Conservation (phyloP, 92 coral and sea anemone species). For the Zoanthus sociatus region DNA sequence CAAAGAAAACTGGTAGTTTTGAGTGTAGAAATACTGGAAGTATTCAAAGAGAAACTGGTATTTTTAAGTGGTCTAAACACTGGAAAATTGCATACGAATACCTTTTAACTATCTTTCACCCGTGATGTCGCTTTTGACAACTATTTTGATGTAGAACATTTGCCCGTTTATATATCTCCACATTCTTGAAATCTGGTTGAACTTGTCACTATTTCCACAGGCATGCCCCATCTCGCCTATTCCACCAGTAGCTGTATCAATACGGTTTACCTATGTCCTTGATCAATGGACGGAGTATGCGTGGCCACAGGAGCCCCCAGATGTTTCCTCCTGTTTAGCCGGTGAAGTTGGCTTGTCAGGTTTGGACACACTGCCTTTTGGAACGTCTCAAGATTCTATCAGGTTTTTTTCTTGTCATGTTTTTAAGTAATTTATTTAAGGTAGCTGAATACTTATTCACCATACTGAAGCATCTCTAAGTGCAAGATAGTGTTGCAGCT, state of each 20-base stretch:
- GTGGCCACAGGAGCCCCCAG: conserved; percentile 99
- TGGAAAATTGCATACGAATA: no score
- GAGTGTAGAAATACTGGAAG: no score
- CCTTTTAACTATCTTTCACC: no score
- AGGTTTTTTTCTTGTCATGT: conserved; percentile 60
- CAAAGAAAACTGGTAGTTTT: no score
- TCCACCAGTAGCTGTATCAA: conserved; percentile 89
- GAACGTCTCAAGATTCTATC: conserved; percentile 92
- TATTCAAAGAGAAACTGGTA: no score
- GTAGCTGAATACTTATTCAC: background rate
- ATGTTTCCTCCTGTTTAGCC: conserved; percentile 71
- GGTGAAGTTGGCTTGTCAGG: conserved; percentile 79
- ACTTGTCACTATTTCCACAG: conserved; percentile 39
- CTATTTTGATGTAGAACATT: no score
- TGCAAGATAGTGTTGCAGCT: background rate
- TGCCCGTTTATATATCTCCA: background rate
- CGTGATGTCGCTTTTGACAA: no score
- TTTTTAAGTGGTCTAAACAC: no score
- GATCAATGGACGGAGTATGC: conserved; percentile 96
- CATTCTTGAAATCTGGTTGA: background rate
- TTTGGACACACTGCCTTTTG: conserved; percentile 90
- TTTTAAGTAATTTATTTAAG: background rate
- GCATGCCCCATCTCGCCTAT: conserved; percentile 77
- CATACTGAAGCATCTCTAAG: background rate
- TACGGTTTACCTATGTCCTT: conserved; percentile 90